These are phyloP conservation scores for Pelvicachromis taeniatus DNA, from an alignment of 2,113 vertebrate species.

Conservation along the genomic window DNA sequence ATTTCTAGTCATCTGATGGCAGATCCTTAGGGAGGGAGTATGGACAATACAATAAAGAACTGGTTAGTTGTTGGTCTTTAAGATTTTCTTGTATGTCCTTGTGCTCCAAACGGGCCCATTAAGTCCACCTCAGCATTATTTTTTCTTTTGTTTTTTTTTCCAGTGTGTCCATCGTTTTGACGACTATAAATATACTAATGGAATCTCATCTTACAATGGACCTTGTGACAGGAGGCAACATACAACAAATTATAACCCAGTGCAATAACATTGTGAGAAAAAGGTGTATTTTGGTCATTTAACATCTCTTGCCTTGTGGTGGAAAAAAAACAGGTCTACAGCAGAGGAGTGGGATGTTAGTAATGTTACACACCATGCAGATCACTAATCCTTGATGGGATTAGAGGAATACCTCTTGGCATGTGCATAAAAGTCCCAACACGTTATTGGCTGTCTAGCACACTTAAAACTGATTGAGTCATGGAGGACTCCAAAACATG, in stretches of 20 bases:
- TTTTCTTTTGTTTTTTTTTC: not conserved
- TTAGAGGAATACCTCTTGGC: not conserved
- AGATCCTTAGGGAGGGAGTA: not conserved
- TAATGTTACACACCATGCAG: not conserved
- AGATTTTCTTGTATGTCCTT: not conserved
- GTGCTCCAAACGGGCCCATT: not conserved
- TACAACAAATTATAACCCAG: not conserved
- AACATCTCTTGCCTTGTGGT: not conserved
- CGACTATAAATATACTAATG: not conserved
- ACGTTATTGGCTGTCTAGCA: not conserved
- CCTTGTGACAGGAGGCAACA: not conserved
- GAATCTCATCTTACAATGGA: not conserved
- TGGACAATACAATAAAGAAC: not conserved
- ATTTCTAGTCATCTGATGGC: constrained; percentile 7
- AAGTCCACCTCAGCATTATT: not conserved
- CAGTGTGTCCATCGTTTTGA: not conserved
- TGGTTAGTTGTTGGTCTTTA: not conserved
- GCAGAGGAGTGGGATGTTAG: not conserved
- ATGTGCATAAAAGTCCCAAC: not conserved
- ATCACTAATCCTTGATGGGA: not conserved
- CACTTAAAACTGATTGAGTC: not conserved
- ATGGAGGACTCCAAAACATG: not conserved
- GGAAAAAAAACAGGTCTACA: not conserved
- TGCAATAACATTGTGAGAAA: not conserved
- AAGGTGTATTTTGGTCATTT: not conserved